A percentile compares a stretch with the other conserved stretches of the same genome.
Conservation (phyloP, 2,888 invertebrate genomes). For the Geotrupes spiniger region DNA sequence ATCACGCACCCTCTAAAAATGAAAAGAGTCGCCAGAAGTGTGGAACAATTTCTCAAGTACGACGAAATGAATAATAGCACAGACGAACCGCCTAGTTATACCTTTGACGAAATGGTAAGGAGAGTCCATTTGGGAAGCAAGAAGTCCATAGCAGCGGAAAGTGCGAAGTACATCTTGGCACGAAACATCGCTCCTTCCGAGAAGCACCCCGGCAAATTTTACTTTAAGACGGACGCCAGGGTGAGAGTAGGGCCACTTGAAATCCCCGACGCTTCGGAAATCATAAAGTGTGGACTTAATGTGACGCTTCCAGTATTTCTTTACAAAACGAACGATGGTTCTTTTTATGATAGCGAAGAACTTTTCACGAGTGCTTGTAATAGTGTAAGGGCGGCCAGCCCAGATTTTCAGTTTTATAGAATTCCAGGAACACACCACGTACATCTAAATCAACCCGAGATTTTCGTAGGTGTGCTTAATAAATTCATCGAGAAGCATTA, state of each 20-base stretch:
- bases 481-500: too few species aligned
- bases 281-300: slow-evolving; percentile 55
- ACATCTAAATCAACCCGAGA: too few species aligned
- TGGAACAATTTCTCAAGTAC: slow-evolving; percentile 52
- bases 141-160: slow-evolving; percentile 30
- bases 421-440: too few species aligned
- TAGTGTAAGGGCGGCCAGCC: too few species aligned
- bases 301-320: slow-evolving; percentile 64
- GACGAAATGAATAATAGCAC: slow-evolving; percentile 42
- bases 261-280: slow-evolving; percentile 55
- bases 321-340: slow-evolving; percentile 52
- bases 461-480: too few species aligned
- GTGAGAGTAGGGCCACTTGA: slow-evolving; percentile 56
- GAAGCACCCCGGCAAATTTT: slow-evolving; percentile 57
- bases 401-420: too few species aligned
- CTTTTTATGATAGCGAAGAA: slow-evolving; percentile 17
- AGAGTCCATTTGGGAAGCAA: slow-evolving; percentile 43
- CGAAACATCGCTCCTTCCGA: slow-evolving; percentile 56
- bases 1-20: slow-evolving; percentile 48
- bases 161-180: slow-evolving; percentile 39
- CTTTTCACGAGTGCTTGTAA: too few species aligned
- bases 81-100: slow-evolving; percentile 58
- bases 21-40: slow-evolving; percentile 43
- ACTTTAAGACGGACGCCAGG: slow-evolving; percentile 59
- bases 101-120: slow-evolving; percentile 57